Evolutionary conservation across 64 coral and sea anemone genomes (phyloP).

Genomic region (Exaiptasia diaphana): DNA sequence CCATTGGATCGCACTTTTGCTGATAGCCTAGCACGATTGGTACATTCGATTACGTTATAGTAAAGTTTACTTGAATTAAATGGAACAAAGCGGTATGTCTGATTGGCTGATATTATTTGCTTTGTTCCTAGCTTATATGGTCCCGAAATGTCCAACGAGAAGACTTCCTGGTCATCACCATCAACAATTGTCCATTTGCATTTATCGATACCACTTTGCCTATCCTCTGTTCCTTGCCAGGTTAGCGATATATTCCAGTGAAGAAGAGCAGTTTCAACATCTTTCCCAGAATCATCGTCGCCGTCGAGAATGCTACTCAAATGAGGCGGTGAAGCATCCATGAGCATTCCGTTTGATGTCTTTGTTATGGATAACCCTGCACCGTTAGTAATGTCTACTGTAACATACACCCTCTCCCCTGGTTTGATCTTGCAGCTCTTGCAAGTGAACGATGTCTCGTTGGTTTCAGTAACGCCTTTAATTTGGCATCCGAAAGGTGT

Average conservation of each 20-base stretch:
- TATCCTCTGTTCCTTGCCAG: conserved; percentile 76
- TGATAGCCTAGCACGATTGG: conserved; percentile 48
- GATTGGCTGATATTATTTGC: conserved; percentile 8
- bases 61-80: conserved; percentile 11
- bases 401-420: conserved; percentile 57
- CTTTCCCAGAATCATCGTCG: conserved; percentile 3
- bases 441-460: conserved; percentile 43
- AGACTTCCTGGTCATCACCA: not conserved
- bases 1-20: conserved; percentile 54
- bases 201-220: conserved; percentile 56
- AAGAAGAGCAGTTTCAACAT: conserved; percentile 44
- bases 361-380: conserved; percentile 43
- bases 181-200: conserved; percentile 51
- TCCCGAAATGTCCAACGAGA: not conserved
- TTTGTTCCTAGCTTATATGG: conserved; percentile 17
- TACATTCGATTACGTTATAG: conserved; percentile 57
- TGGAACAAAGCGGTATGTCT: conserved; percentile 15
- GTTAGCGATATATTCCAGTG: conserved; percentile 64
- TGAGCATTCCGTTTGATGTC: conserved; percentile 69
- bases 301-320: conserved; percentile 69
- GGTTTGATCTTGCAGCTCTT: conserved; percentile 22
- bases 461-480: conserved; percentile 5
- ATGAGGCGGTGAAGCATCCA: conserved; percentile 53
- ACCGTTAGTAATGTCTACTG: conserved; percentile 55
- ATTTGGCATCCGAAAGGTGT: conserved; percentile 72